Percentiles rank a stretch among this genome's conserved stretches.
Conservation (phyloP, 92 coral and sea anemone species). For the Palythoa heliodiscus region DNA sequence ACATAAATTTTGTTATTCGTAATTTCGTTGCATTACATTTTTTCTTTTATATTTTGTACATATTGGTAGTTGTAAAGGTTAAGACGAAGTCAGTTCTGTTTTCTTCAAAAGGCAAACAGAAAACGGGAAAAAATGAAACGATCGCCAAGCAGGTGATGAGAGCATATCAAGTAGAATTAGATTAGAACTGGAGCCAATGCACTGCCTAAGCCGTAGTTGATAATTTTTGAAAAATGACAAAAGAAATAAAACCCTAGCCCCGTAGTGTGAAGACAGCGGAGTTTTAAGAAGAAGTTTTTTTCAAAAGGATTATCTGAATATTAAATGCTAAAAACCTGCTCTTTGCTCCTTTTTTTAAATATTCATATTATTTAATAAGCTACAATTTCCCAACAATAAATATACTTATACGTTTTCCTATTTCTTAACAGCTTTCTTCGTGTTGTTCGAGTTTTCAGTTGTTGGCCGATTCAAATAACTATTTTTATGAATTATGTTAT, state of each 20-base stretch:
- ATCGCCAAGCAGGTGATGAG: neutral
- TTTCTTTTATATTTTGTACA: neutral
- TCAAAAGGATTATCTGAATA: neutral
- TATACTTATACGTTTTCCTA: neutral
- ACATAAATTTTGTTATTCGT: neutral
- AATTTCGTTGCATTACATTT: neutral
- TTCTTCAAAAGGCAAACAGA: neutral
- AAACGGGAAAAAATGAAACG: neutral
- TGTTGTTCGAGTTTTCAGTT: slow-evolving; percentile 1
- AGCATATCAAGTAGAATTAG: neutral
- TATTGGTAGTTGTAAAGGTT: neutral
- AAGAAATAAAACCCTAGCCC: neutral
- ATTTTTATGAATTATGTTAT: neutral
- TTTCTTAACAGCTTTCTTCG: neutral
- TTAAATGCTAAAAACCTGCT: neutral
- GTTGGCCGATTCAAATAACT: neutral
- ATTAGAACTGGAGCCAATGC: neutral
- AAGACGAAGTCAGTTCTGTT: neutral
- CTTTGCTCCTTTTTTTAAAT: slow-evolving; percentile 1
- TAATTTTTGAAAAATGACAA: neutral
- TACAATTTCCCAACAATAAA: neutral
- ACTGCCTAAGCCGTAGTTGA: neutral
- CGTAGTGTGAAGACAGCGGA: neutral
- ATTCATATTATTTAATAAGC: slow-evolving; percentile 20
- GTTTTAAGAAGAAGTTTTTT: neutral